These are phyloP conservation scores for Hemistola chrysoprasaria DNA, from an alignment of 2,888 invertebrate genomes.

Conservation along the genomic window DNA sequence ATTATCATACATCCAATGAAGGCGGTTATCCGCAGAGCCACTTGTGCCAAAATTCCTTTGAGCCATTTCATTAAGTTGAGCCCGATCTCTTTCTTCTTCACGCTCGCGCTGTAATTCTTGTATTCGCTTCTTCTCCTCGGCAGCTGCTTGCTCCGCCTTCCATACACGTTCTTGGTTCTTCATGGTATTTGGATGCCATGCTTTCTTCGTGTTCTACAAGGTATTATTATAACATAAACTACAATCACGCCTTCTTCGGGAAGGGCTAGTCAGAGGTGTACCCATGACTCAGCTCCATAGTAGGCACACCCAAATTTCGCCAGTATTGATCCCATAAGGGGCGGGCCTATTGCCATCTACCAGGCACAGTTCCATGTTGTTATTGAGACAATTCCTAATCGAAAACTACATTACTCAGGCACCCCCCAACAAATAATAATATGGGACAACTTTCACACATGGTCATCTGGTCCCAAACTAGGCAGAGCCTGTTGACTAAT, in stretches of 20 bases:
- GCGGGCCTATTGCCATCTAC: no score
- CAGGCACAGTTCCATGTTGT: no score
- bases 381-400: no score
- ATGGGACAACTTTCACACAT: no score
- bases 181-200: constrained; percentile 90
- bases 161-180: constrained; percentile 90
- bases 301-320: no score
- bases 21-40: constrained; percentile 73
- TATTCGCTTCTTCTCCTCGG: constrained; percentile 86
- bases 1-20: constrained; percentile 94
- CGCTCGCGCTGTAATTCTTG: constrained; percentile 86
- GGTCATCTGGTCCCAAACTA: no score
- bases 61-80: constrained; percentile 85
- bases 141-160: constrained; percentile 89
- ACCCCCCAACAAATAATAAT: constrained; percentile 59
- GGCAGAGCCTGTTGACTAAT: no score
- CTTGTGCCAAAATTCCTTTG: constrained; percentile 73
- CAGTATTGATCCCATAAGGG: no score
- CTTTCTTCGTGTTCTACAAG: constrained; percentile 87
- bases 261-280: no score
- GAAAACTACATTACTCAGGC: background rate
- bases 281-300: no score
- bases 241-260: no score
- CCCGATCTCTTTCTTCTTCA: constrained; percentile 84
- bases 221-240: no score